Base-by-base conservation (phyloP, 2,113 vertebrate species). In the Vidua macroura region DNA sequence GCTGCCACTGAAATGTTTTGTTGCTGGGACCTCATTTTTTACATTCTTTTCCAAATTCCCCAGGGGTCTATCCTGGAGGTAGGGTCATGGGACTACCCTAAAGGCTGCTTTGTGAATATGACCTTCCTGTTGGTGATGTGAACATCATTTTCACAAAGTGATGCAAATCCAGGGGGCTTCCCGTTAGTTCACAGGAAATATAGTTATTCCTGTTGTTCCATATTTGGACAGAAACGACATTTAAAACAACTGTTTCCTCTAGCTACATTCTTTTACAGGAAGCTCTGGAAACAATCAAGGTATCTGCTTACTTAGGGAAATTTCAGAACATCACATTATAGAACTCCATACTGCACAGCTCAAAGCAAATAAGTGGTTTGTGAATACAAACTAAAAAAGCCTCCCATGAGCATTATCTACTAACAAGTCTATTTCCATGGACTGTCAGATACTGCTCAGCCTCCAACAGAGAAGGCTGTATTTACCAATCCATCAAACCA, bases 11-110 rank as follows among this genome's bases (percentile, higher is more conserved):
- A 86, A 92, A 84, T 21, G 24, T 51, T 88, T 91, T 62, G 81
- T 67, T 92, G 52, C 56, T 81, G 49, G 69, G 69, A 88, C 13
- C 60, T 94, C 83, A 93, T 95, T 94, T 96, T 88, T 91, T 2
- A 78, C 86, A 92, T 94, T 94, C 94, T 83, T 92, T 84, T 60
- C 73, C 31, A 56, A 78, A 92, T 60, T 94, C 92, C 73, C 69
- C 44, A 48, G 28, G 64, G 91, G 41, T 78, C 92, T 84, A 83
- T 96, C 95, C 96, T 96, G 92, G 94, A 88, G 35, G 49, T 59
- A 88, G 52, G 91, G 92, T 96, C 95, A 96, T 95, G 96, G 92
- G 94, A 96, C 91, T 94, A 73, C 94, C 96, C 91, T 88, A 87
- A 96, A 92, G 79, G 53, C 73, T 84, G 52, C 81, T 83, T 46